These are phyloP conservation scores for Caenorhabditis sp. DNA, from an alignment of 2,888 invertebrate genomes.

Conservation along the genomic window DNA sequence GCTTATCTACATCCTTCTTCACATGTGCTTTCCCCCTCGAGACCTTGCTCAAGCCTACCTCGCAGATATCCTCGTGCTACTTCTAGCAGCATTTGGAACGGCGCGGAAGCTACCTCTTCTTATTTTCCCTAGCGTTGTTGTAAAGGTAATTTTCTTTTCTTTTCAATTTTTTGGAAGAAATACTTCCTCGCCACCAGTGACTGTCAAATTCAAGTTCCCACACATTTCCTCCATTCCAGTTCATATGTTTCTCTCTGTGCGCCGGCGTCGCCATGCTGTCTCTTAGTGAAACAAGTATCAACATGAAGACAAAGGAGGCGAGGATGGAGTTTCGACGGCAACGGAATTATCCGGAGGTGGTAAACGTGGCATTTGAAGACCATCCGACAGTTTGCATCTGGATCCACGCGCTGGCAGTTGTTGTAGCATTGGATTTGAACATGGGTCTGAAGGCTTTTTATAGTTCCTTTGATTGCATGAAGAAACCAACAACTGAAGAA, in stretches of 20 bases:
- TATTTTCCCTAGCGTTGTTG: conserved; percentile 47
- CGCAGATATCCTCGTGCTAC: conserved; percentile 45
- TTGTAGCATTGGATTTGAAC: conserved; percentile 53
- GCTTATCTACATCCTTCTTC: conserved; percentile 35
- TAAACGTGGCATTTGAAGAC: conserved; percentile 60
- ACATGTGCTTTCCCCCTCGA: conserved; percentile 41
- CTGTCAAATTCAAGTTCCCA: neutral
- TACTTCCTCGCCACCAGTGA: neutral
- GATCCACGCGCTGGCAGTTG: conserved; percentile 54
- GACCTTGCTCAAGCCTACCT: conserved; percentile 53
- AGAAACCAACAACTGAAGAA: conserved; percentile 42
- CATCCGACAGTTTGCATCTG: conserved; percentile 63
- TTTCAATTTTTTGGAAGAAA: neutral
- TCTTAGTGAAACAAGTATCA: conserved; percentile 54
- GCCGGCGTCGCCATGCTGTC: conserved; percentile 59
- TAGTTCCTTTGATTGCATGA: conserved; percentile 50
- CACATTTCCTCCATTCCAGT: conserved; percentile 37
- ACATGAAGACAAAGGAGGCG: conserved; percentile 53
- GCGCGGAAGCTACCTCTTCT: conserved; percentile 43
- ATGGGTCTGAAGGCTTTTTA: conserved; percentile 56
- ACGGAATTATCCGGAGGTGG: conserved; percentile 57
- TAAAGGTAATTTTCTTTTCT: conserved; percentile 38
- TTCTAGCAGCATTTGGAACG: conserved; percentile 49
- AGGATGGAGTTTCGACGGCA: conserved; percentile 62
- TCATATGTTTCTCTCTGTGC: conserved; percentile 57